Percentiles rank a stretch among this genome's conserved stretches.
Conservation (phyloP, 2,888 invertebrate species). For the Volucella bombylans region DNA sequence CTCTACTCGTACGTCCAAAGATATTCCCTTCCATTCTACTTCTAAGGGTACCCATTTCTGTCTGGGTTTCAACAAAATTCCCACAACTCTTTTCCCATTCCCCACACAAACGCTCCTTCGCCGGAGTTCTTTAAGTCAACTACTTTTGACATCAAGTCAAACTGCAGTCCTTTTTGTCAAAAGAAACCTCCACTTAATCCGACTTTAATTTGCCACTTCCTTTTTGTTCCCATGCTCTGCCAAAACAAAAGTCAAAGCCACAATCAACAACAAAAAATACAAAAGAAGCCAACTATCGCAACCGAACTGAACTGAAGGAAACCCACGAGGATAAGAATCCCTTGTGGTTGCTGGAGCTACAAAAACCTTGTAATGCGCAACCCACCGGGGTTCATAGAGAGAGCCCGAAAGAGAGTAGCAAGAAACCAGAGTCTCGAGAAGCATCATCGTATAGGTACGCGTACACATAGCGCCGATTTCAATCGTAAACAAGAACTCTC, state of each 20-base stretch:
- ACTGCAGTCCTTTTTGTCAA: constrained; percentile 24
- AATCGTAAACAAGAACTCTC: constrained; percentile 72
- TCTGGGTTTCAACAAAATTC: too few species aligned
- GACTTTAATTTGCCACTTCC: constrained; percentile 72
- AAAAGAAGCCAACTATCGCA: constrained; percentile 3
- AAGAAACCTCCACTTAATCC: constrained; percentile 33
- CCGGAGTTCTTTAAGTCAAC: background rate
- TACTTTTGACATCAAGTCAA: constrained; percentile 46
- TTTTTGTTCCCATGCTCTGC: constrained; percentile 50
- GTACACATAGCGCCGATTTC: constrained; percentile 67
- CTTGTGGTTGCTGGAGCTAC: constrained; percentile 42
- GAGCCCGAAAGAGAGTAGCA: background rate
- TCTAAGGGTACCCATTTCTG: too few species aligned
- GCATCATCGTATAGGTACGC: constrained; percentile 12
- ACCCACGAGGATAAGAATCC: constrained; percentile 60
- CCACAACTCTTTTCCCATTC: too few species aligned
- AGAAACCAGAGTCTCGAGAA: constrained; percentile 51
- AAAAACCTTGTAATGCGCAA: constrained; percentile 74
- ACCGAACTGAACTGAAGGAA: constrained; percentile 21
- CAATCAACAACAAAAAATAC: background rate
- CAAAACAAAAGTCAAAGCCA: constrained; percentile 44
- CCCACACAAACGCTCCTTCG: background rate
- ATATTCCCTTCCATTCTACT: too few species aligned
- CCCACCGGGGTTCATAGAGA: constrained; percentile 53
- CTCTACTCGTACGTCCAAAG: too few species aligned